A percentile compares a stretch with the other conserved stretches of the same genome.
These are phyloP conservation scores for Ophion ellenae DNA, from an alignment of 2,888 invertebrate genomes.

Conservation along the genomic window DNA sequence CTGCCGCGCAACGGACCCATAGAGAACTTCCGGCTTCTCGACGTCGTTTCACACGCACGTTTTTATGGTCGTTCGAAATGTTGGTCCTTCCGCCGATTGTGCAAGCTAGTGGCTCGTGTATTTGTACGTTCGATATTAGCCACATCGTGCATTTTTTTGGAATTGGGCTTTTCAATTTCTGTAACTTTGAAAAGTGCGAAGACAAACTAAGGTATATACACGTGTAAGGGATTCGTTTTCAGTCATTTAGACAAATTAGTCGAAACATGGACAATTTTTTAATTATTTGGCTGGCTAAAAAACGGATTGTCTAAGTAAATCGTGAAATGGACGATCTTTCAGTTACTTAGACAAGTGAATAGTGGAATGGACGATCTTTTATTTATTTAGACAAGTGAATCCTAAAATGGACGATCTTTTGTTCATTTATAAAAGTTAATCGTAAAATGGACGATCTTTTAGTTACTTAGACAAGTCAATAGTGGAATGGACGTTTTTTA, in stretches of 20 bases:
- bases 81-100: neutral
- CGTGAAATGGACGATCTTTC: neutral
- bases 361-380: neutral
- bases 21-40: constrained; percentile 33
- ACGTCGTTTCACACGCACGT: neutral
- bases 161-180: too few species aligned
- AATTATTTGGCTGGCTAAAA: neutral
- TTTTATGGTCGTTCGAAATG: constrained; percentile 31
- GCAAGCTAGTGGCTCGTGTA: neutral
- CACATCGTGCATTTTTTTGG: neutral
- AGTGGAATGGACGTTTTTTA: too few species aligned
- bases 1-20: neutral
- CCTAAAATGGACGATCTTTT: neutral
- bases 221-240: neutral
- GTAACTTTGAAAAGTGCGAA: too few species aligned
- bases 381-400: neutral
- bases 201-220: neutral
- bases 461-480: too few species aligned
- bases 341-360: neutral
- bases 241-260: neutral
- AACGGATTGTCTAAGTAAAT: neutral
- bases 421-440: neutral
- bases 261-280: neutral
- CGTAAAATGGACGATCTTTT: too few species aligned
- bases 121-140: neutral